phyloP scores from a whole-genome alignment of 2,113 vertebrate genomes.

The Brachypteracias leptosomus region DNA sequence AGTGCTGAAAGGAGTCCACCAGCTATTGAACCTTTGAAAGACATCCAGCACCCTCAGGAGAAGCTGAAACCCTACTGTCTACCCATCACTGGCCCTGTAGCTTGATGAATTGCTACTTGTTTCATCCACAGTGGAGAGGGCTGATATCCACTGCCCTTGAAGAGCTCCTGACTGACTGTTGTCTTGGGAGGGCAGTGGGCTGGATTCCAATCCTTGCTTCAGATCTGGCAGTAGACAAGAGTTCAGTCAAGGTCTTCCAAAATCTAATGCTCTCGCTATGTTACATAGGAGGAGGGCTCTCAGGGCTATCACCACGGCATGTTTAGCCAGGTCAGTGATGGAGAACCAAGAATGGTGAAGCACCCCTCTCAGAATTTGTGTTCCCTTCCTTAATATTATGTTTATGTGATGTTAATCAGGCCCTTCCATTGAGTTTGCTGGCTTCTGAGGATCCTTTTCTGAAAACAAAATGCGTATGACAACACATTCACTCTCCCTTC shows the following conservation, averaged over 20 bases:
- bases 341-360: not conserved
- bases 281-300: not conserved
- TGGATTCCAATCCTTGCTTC: not conserved
- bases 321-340: not conserved
- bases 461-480: not conserved
- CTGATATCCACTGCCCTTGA: not conserved
- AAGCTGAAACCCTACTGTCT: not conserved
- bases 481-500: not conserved
- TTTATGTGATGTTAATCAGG: not conserved
- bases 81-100: rapidly evolving
- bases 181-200: rapidly evolving
- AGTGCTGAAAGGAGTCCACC: not conserved
- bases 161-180: not conserved
- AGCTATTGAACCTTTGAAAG: not conserved
- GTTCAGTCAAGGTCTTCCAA: not conserved
- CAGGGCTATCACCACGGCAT: rapidly evolving
- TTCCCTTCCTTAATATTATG: not conserved
- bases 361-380: not conserved
- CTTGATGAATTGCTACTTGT: not conserved
- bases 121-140: not conserved
- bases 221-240: not conserved
- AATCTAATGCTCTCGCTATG: not conserved
- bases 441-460: not conserved
- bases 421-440: not conserved
- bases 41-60: not conserved